phyloP scores from a whole-genome alignment of 2,888 invertebrate species.

The Anoplius nigerrimus region DNA sequence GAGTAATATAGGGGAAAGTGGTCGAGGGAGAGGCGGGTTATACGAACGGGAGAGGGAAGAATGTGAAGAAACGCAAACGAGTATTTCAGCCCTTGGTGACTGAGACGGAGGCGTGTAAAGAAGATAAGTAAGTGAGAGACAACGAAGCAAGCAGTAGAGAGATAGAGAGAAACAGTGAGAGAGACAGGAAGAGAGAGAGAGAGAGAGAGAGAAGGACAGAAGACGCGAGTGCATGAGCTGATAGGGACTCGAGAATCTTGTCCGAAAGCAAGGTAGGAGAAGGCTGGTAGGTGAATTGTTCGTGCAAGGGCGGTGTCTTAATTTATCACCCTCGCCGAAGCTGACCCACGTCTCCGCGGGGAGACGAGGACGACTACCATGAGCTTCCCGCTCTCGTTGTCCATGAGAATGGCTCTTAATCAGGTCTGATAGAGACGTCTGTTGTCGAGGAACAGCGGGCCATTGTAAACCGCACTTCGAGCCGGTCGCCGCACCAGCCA shows the following conservation, averaged over 20 bases:
- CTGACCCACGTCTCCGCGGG: slow-evolving; percentile 50
- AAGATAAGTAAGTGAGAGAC: no score
- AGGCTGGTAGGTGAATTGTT: slow-evolving; percentile 18
- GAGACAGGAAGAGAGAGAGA: background rate
- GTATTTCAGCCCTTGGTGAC: no score
- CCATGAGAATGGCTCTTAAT: slow-evolving; percentile 54
- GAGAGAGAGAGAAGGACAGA: slow-evolving; percentile 22
- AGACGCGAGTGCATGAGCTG: slow-evolving; percentile 32
- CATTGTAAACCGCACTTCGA: slow-evolving; percentile 37
- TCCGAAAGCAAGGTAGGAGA: slow-evolving; percentile 52
- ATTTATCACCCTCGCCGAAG: slow-evolving; percentile 62
- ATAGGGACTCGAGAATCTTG: slow-evolving; percentile 28
- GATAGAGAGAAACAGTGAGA: background rate
- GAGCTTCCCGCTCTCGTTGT: slow-evolving; percentile 18
- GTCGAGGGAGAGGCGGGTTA: no score
- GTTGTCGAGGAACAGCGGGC: slow-evolving; percentile 41
- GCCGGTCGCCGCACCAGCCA: background rate
- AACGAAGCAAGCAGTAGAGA: background rate
- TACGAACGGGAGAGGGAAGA: no score
- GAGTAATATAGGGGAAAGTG: no score
- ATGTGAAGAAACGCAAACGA: no score
- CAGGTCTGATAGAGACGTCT: slow-evolving; percentile 52
- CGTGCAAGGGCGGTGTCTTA: slow-evolving; percentile 54
- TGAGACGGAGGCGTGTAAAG: no score
- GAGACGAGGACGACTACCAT: slow-evolving; percentile 40